Evolutionary conservation across 53 echinoderm and acorn worm species (phyloP), one percentile per base, ranked within the genome.

Genomic region (Henricia sp.): DNA sequence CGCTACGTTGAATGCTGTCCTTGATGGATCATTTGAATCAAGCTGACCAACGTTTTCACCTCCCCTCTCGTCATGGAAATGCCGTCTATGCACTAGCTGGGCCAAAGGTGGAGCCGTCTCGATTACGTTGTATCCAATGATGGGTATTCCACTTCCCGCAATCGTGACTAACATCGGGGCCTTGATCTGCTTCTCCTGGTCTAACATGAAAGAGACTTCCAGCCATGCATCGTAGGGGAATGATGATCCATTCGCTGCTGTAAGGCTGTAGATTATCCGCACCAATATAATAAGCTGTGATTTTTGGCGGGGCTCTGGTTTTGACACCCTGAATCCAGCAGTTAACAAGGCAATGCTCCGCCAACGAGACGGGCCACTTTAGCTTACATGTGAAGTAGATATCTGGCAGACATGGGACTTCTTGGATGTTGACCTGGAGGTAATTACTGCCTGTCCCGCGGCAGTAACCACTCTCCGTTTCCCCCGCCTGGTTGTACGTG

Each of bases 101-200:
- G n/a, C n/a, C n/a, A n/a, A n/a, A n/a, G n/a, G n/a, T n/a, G n/a
- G n/a, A n/a, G n/a, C n/a, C n/a, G n/a, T n/a, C n/a, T 87, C 72
- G 43, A 91, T 91, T 13, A 91, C 91, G 44, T 91, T 91, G 72
- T 55, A 91, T 12, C 87, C 87, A 39, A 87, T 86, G 63, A 86
- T 90, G 1, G 91, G 91, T 19, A 43, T 66, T 46, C 51, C 70
- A 3, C 70, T 32, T 4, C 41, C 42, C n/a, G 41, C 77, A 14
- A 28, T 33, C 24, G 86, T 86, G 30, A 90, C 90, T 28, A 86
- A 30, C n/a, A 90, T 86, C 38, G 90, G 90, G 23, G 86, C 82
- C 70, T 68, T 51, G 8, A 87, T 80, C 20, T 36, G 19, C 25
- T 53, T 52, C 30, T 16, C 29, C 10, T 25, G 48, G 27, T 52